phyloP scores from a whole-genome alignment of 2,888 invertebrate genomes.

The Chloromyia formosa region DNA sequence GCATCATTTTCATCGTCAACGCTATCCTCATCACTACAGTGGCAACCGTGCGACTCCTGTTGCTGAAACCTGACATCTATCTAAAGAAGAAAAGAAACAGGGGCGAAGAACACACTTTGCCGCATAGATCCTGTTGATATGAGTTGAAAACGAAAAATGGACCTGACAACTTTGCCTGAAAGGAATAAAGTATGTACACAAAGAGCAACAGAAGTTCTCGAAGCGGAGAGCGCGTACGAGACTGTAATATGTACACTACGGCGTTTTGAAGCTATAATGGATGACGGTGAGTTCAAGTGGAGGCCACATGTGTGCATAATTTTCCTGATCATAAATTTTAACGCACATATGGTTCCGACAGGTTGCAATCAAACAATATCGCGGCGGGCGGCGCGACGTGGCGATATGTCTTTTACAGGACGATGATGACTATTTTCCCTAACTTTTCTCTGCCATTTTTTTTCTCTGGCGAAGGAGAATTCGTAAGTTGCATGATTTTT shows the following conservation, averaged over 20 bases:
- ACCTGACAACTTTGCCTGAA: constrained; percentile 10
- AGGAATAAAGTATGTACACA: not conserved
- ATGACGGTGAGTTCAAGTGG: constrained; percentile 33
- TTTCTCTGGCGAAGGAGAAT: not conserved
- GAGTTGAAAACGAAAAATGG: constrained; percentile 23
- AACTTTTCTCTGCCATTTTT: not conserved
- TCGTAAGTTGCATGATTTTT: too few species aligned
- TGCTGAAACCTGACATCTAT: too few species aligned
- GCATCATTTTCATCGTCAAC: constrained; percentile 26
- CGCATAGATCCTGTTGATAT: constrained; percentile 22
- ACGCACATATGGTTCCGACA: constrained; percentile 47
- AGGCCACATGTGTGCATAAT: constrained; percentile 48
- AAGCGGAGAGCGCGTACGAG: constrained; percentile 5
- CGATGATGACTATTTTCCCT: not conserved
- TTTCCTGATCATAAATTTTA: constrained; percentile 48
- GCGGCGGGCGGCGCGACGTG: constrained; percentile 25
- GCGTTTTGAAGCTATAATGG: constrained; percentile 31
- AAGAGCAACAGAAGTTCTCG: not conserved
- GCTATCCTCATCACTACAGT: not conserved
- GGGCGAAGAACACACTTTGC: not conserved
- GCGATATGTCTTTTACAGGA: not conserved
- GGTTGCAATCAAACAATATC: constrained; percentile 45
- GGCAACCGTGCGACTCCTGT: not conserved
- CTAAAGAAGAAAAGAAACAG: not conserved
- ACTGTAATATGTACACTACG: constrained; percentile 16